phyloP scores from a whole-genome alignment of 2,888 invertebrate genomes.

The Erannis defoliaria region DNA sequence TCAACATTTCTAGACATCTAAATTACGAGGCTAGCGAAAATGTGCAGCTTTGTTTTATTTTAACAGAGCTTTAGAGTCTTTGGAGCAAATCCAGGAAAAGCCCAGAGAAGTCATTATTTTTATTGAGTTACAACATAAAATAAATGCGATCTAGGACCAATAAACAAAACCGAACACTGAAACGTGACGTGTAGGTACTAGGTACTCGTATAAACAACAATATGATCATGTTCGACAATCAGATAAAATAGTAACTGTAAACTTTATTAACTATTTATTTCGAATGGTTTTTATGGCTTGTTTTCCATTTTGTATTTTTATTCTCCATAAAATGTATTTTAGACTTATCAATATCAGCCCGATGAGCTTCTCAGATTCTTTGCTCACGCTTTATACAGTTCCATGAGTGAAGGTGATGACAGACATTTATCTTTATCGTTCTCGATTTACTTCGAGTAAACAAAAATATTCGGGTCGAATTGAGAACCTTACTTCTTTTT shows the following conservation, averaged over 20 bases:
- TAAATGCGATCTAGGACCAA: conserved; percentile 8
- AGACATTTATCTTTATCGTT: neutral
- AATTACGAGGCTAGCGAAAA: neutral
- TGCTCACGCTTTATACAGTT: neutral
- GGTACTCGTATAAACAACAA: conserved; percentile 14
- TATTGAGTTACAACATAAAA: conserved; percentile 12
- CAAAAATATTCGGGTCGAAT: conserved; percentile 1
- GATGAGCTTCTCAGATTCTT: neutral
- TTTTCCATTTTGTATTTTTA: conserved; percentile 27
- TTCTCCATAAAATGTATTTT: conserved; percentile 33
- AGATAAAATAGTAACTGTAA: conserved; percentile 30
- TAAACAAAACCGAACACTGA: conserved; percentile 17
- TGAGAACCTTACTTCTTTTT: too few species aligned
- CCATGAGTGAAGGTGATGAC: conserved; percentile 5
- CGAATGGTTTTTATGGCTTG: conserved; percentile 24
- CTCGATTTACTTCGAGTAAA: neutral
- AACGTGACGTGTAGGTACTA: neutral
- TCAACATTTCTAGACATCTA: neutral
- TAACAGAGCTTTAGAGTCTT: conserved; percentile 1
- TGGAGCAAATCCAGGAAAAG: conserved; percentile 24
- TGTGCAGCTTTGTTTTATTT: conserved; percentile 8
- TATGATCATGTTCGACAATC: conserved; percentile 12
- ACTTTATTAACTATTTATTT: conserved; percentile 24
- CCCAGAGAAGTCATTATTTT: conserved; percentile 7
- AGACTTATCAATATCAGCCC: neutral